Percentiles rank a stretch among this genome's conserved stretches.
Evolutionary conservation across 2,113 vertebrate species (phyloP).

Genomic region (Oceanodroma tethys): DNA sequence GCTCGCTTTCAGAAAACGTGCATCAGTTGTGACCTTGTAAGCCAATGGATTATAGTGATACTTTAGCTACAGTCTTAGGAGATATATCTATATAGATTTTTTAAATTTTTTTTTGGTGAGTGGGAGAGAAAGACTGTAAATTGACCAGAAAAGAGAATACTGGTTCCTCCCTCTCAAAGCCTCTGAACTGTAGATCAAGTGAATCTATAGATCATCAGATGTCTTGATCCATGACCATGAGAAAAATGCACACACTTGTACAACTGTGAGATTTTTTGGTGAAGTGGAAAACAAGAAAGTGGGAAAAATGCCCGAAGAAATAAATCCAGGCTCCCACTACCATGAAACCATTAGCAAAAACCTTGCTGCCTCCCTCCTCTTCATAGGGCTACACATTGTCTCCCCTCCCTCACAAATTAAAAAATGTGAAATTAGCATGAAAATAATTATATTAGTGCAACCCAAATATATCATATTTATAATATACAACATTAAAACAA

Average conservation of each 20-base stretch:
- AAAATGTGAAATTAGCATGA: not conserved
- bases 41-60: not conserved
- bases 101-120: not conserved
- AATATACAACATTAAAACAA: not conserved
- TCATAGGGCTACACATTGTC: not conserved
- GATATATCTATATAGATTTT: not conserved
- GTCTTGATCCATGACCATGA: not conserved
- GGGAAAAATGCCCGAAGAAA: not conserved
- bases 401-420: not conserved
- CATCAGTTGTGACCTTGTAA: not conserved
- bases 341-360: not conserved
- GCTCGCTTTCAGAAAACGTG: not conserved
- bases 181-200: not conserved
- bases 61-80: not conserved
- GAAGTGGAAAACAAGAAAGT: not conserved
- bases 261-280: not conserved
- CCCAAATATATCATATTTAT: not conserved
- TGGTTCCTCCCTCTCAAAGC: not conserved
- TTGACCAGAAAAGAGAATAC: not conserved
- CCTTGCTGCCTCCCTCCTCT: not conserved
- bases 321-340: not conserved
- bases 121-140: not conserved
- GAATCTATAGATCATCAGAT: not conserved
- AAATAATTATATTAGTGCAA: not conserved
- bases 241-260: not conserved